These are phyloP conservation scores for Anthopleura xanthogrammica DNA, from an alignment of 92 coral and sea anemone species.

Conservation along the genomic window DNA sequence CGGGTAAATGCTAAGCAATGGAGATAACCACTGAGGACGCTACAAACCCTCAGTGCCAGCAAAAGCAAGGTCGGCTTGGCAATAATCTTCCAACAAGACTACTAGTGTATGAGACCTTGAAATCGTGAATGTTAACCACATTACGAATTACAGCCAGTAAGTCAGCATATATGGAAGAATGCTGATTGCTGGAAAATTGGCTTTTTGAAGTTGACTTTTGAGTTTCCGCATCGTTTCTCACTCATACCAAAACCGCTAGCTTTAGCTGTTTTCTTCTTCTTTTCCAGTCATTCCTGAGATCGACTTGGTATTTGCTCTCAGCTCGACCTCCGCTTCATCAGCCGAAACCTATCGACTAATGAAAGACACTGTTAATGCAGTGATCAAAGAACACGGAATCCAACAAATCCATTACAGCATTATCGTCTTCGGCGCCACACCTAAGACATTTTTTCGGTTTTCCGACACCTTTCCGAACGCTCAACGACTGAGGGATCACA, in stretches of 20 bases:
- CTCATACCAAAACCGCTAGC: background rate
- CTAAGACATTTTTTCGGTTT: conserved; percentile 45
- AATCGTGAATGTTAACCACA: no score
- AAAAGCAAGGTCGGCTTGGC: no score
- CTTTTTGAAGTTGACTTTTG: no score
- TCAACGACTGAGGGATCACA: conserved; percentile 28
- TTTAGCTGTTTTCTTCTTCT: background rate
- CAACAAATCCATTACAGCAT: conserved; percentile 69
- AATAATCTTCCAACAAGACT: no score
- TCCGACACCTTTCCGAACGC: conserved; percentile 33
- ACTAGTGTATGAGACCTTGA: no score
- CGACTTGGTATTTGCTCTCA: conserved; percentile 85
- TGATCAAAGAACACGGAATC: conserved; percentile 62
- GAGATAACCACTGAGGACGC: no score
- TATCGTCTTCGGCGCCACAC: conserved; percentile 62
- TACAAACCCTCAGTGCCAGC: no score
- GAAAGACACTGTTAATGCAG: conserved; percentile 68
- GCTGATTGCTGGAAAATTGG: no score
- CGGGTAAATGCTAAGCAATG: no score
- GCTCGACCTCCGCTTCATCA: conserved; percentile 66
- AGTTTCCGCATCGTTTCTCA: background rate
- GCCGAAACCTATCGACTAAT: conserved; percentile 59
- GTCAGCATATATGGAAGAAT: no score
- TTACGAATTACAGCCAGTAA: no score
- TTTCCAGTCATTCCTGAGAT: conserved; percentile 44